Evolutionary conservation across 2,888 invertebrate species (phyloP), one percentile per base, ranked within the genome.

Genomic region (Norana najaformis): DNA sequence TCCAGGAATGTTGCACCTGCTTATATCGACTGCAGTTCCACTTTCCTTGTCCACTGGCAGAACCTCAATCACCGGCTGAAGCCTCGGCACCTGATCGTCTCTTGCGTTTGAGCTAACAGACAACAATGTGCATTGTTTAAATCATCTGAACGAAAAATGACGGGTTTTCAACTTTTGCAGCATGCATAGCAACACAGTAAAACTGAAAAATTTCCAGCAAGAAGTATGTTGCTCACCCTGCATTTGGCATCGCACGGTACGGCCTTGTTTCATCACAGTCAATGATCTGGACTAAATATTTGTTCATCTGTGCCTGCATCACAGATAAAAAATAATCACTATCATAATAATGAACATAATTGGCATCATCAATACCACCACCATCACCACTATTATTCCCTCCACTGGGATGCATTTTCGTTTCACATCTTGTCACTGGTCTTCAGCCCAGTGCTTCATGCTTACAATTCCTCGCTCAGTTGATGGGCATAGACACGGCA

Each of bases 281-380:
- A 18, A 85, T 37, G 85, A 85, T 85, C 85, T 85, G 36, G 85
- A 85, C 85, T 23, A 85, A 85, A 35, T 85, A 85, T 18, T 85
- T 85, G 35, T 37, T 85, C 85, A 85, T 37, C 36, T 85, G 85
- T 23, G 85, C 85, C 85, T 85, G 35, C 18, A 85, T 36, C 14
- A 35, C 35, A 85, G 85, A 36, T 35, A 35, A 85, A 69, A 1
- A 35, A 35, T 37, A 36, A 36, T 16, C 13, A 83, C 3, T 11
- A 83, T 13, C 8, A n/a, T 18, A 13, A n/a, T 14, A 34, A 36
- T 34, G 30, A 83, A 6, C 34, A 36, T 83, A n/a, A n/a, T n/a
- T n/a, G n/a, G n/a, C 83, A 83, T 34, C 35, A 16, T 35, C 16
- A 83, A 47, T 23, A 23, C 11, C 20, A 83, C 83, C 34, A 35